phyloP scores from a whole-genome alignment of 2,888 invertebrate genomes.

The Brachycybe producta region DNA sequence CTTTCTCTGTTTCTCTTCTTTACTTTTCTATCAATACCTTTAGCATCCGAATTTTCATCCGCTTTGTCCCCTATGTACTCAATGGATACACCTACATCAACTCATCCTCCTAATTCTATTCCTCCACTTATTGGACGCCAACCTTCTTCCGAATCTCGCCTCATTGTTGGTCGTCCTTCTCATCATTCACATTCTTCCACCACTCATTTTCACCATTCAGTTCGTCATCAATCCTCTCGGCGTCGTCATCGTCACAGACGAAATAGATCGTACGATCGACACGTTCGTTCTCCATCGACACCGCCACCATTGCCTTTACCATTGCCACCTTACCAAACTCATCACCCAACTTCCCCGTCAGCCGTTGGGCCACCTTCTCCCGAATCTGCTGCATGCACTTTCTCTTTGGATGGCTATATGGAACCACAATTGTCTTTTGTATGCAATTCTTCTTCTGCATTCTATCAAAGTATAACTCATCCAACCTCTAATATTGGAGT shows the following conservation, averaged over 20 bases:
- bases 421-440: conserved; percentile 58
- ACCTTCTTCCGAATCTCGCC: conserved; percentile 23
- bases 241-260: conserved; percentile 18
- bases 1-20: not conserved
- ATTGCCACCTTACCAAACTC: not conserved
- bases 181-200: conserved; percentile 19
- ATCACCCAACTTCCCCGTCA: conserved; percentile 12
- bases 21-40: not conserved
- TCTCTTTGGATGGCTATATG: conserved; percentile 70
- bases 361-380: conserved; percentile 13
- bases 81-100: conserved; percentile 29
- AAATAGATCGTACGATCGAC: conserved; percentile 18
- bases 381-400: conserved; percentile 69
- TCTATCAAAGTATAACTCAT: conserved; percentile 42
- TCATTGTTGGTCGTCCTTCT: conserved; percentile 34
- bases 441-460: conserved; percentile 12
- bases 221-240: conserved; percentile 19
- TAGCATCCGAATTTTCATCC: conserved; percentile 23
- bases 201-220: conserved; percentile 17
- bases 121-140: conserved; percentile 25
- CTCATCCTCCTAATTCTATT: conserved; percentile 40
- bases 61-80: conserved; percentile 26
- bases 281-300: conserved; percentile 10
- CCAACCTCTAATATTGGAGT: conserved; percentile 42
- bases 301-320: not conserved